phyloP scores from a whole-genome alignment of 1,140 invertebrate species.

The Microplitis mediator region DNA sequence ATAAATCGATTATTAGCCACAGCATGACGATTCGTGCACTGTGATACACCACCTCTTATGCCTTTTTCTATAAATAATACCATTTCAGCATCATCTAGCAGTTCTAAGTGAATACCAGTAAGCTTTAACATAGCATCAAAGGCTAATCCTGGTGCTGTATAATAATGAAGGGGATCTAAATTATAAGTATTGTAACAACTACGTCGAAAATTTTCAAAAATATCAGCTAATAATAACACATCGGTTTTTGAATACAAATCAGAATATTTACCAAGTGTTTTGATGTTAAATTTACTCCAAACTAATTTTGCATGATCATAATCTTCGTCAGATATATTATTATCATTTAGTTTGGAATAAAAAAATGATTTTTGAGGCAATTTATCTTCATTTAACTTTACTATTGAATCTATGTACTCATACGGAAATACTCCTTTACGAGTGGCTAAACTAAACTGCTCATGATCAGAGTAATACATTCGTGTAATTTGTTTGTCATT shows the following conservation, averaged over 20 bases:
- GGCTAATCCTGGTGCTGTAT: conserved; percentile 25
- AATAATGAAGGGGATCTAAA: conserved; percentile 51
- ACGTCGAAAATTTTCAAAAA: conserved; percentile 61
- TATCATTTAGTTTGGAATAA: conserved; percentile 45
- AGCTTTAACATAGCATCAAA: not conserved
- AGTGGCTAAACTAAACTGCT: conserved; percentile 27
- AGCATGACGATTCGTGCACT: conserved; percentile 49
- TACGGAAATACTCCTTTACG: conserved; percentile 41
- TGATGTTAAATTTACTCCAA: conserved; percentile 51
- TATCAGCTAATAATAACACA: conserved; percentile 42
- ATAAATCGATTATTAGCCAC: conserved; percentile 60
- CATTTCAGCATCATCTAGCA: not conserved
- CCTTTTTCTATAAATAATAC: conserved; percentile 47
- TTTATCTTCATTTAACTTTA: conserved; percentile 41
- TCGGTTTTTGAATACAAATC: conserved; percentile 48
- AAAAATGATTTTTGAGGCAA: conserved; percentile 46
- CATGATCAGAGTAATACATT: conserved; percentile 2
- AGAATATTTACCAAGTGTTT: conserved; percentile 52
- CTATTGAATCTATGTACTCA: conserved; percentile 41
- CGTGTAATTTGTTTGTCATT: conserved; percentile 25
- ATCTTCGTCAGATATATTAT: conserved; percentile 41
- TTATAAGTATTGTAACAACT: conserved; percentile 36
- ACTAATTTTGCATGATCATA: conserved; percentile 51
- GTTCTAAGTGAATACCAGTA: not conserved
- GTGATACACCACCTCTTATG: conserved; percentile 49